Base-by-base conservation (phyloP, 30 jellyfish, hydroid and myxozoan genomes). In the Aurelia coerulea region DNA sequence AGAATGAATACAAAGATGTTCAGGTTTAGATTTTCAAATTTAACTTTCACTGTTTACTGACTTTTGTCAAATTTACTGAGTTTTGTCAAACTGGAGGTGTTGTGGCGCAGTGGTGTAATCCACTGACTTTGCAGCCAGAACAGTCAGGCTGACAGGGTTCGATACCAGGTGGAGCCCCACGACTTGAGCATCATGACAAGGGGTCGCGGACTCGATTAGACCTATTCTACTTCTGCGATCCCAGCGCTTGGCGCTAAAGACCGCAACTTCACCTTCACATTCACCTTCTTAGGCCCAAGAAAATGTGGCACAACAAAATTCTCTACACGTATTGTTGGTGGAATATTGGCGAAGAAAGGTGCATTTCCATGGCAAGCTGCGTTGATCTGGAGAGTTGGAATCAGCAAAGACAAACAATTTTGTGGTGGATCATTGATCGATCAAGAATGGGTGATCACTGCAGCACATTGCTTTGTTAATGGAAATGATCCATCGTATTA, bases 311-410 rank as follows among this genome's bases (percentile, higher is more conserved):
- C 96, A 1, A 52, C 96, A 18, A 88, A 79, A 60, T 78, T 78
- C 33, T 78, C 96, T n/a, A 92, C 90, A 9, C 93, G 98, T 49
- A 87, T 92, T 2, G 97, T 92, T 50, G 98, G 98, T 10, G 98
- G 98, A 3, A 65, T 73, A n/a, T 68, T 64, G 1, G 95, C 96
- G 6, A 70, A 72, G 82, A 74, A 81, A 37, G 90, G 94, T 23
- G 98, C 91, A 31, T 92, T 92, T 50, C 98, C 98, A 34, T 92
- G 98, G 98, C 98, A 92, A 69, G 95, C 97, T 31, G 97, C 96
- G 0, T 8, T 92, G 53, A 17, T 74, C 18, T 92, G 98, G 98
- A 46, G 93, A 34, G 95, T 80, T 35, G 98, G 98, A 15, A 62
- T 65, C 63, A 81, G 91, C 82, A 88, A 80, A 71, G 92, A 78